A percentile compares a stretch with the other conserved stretches of the same genome.
These are phyloP conservation scores for Fregetta grallaria DNA, from an alignment of 2,113 vertebrate genomes.

Conservation along the genomic window DNA sequence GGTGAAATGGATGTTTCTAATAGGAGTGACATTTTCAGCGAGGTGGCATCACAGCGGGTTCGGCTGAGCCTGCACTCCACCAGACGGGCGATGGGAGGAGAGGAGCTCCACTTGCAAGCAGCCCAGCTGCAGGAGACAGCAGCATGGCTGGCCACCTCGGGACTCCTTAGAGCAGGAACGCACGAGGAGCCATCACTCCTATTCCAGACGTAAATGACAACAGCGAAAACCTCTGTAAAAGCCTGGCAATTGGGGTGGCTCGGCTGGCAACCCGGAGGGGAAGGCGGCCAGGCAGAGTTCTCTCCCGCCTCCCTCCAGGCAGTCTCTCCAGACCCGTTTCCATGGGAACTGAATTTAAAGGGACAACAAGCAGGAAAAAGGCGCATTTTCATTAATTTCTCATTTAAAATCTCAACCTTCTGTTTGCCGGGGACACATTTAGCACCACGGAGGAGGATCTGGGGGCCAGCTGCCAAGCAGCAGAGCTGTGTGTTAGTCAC, in stretches of 20 bases:
- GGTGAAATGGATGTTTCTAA: not conserved
- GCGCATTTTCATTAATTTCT: conserved; percentile 36
- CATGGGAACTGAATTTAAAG: conserved; percentile 52
- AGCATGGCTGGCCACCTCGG: not conserved
- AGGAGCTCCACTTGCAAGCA: not conserved
- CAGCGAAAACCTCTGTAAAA: not conserved
- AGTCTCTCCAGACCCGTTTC: conserved; percentile 25
- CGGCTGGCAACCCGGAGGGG: not conserved
- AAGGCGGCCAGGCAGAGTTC: not conserved
- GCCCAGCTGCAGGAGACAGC: accelerated
- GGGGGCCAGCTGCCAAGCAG: not conserved
- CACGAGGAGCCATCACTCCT: not conserved
- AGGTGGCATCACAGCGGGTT: accelerated
- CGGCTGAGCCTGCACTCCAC: accelerated
- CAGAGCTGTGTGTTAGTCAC: not conserved
- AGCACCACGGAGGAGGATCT: not conserved
- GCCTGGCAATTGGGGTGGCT: not conserved
- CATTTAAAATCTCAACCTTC: conserved; percentile 19
- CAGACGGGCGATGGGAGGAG: accelerated
- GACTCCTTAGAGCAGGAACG: not conserved
- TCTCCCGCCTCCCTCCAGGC: not conserved
- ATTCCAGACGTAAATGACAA: not conserved
- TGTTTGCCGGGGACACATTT: conserved; percentile 10
- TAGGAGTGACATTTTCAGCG: not conserved
- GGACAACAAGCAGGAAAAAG: conserved; percentile 5